Percentiles rank a stretch among this genome's conserved stretches.
Conservation (phyloP, 2,888 invertebrate species). For the Leptothorax acervorum region DNA sequence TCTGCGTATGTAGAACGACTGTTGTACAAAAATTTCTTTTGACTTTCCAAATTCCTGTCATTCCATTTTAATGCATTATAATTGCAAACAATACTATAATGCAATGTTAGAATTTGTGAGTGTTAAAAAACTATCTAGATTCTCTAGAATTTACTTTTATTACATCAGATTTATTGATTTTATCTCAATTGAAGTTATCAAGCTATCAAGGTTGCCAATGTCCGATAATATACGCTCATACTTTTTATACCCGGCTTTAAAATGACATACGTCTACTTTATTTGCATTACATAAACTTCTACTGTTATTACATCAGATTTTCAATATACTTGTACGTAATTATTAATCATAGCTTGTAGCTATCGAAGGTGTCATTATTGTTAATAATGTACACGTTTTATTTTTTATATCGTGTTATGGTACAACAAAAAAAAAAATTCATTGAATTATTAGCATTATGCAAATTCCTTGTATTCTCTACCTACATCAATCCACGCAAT, state of each 20-base stretch:
- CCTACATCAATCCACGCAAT: not conserved
- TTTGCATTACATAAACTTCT: not conserved
- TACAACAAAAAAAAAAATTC: not conserved
- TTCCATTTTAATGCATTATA: not conserved
- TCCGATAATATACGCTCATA: not conserved
- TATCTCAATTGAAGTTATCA: not conserved
- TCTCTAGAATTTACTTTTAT: not conserved
- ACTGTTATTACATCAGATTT: slow-evolving; percentile 16
- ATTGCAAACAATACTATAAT: not conserved
- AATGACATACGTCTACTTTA: not conserved
- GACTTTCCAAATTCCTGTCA: not conserved
- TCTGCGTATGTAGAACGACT: not conserved
- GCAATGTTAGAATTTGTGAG: not conserved
- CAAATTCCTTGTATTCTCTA: not conserved
- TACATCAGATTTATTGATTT: not conserved
- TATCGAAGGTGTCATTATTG: not conserved
- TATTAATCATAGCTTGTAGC: not conserved
- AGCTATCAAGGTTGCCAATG: not conserved
- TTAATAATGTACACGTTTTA: not conserved
- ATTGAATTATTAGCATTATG: not conserved
- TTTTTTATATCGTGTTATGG: not conserved
- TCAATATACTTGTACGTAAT: not conserved
- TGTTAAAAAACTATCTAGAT: not conserved
- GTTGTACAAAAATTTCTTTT: not conserved
- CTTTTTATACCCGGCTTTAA: not conserved